Evolutionary conservation across 2,113 vertebrate genomes (phyloP).

Genomic region (Ia io): DNA sequence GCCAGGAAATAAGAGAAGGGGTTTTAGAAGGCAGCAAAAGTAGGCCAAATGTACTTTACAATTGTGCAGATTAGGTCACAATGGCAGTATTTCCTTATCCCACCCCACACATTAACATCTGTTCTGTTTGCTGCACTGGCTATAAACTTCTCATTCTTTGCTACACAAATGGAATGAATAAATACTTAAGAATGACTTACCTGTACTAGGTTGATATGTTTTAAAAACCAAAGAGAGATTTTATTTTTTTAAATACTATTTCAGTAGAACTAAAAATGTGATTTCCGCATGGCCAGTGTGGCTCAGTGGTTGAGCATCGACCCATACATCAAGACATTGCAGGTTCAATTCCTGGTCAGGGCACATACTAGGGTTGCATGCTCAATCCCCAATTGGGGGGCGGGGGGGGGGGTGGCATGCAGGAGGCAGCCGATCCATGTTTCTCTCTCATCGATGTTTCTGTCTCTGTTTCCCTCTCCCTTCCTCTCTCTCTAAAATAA

Average conservation of each 20-base stretch:
- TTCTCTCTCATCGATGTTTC: no score
- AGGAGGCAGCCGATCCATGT: no score
- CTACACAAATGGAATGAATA: not conserved
- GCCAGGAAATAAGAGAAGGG: not conserved
- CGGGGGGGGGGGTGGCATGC: no score
- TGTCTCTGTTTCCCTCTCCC: no score
- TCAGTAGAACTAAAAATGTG: not conserved
- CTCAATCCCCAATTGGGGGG: no score
- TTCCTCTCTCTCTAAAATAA: no score
- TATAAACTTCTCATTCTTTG: not conserved
- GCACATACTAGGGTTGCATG: no score
- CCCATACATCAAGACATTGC: no score
- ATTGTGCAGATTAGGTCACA: not conserved
- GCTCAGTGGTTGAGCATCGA: no score
- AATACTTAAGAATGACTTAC: not conserved
- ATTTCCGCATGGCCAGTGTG: not conserved
- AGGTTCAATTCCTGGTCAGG: no score
- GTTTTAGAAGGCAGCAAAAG: not conserved
- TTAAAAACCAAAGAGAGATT: not conserved
- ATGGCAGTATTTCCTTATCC: not conserved
- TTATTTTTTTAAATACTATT: not conserved
- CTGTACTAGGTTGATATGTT: not conserved
- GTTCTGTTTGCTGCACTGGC: not conserved
- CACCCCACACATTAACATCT: not conserved
- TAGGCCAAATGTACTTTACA: not conserved